Percentiles rank a stretch among this genome's conserved stretches.
phyloP scores from a whole-genome alignment of 1,140 invertebrate species.

The Mizuhopecten yessoensis region DNA sequence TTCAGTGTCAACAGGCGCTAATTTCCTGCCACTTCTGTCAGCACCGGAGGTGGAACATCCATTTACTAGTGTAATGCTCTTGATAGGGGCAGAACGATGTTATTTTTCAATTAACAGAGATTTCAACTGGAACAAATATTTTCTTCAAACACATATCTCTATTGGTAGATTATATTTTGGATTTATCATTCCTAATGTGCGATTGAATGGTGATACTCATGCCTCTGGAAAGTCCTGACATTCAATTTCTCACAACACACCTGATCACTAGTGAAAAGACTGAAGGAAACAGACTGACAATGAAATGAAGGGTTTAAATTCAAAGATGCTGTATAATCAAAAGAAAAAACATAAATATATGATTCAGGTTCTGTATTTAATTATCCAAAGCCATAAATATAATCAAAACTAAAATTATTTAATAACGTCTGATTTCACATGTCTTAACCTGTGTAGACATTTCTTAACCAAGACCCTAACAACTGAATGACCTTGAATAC shows the following conservation, averaged over 20 bases:
- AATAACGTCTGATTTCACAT: not conserved
- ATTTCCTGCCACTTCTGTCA: constrained; percentile 32
- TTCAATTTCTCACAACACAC: not conserved
- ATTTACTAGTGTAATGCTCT: not conserved
- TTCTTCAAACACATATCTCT: not conserved
- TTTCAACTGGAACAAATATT: constrained; percentile 19
- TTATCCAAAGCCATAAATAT: too few relatives aligned
- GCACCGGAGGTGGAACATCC: not conserved
- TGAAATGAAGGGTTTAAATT: too few relatives aligned
- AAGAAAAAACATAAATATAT: too few relatives aligned
- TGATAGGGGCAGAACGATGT: not conserved
- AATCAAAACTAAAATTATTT: too few relatives aligned
- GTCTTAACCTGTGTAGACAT: not conserved
- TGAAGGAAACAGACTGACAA: too few relatives aligned
- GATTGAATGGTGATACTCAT: too few relatives aligned
- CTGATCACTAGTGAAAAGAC: not conserved
- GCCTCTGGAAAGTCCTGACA: not conserved
- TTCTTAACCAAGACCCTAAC: not conserved
- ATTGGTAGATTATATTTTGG: not conserved
- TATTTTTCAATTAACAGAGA: not conserved
- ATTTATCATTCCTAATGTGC: not conserved
- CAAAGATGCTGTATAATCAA: too few relatives aligned
- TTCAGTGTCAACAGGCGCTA: not conserved
- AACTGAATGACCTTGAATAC: not conserved
- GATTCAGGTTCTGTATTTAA: too few relatives aligned